A percentile compares a stretch with the other conserved stretches of the same genome.
Evolutionary conservation across 2,797 vertebrate species (phyloP).

Genomic region (Spizella passerina): DNA sequence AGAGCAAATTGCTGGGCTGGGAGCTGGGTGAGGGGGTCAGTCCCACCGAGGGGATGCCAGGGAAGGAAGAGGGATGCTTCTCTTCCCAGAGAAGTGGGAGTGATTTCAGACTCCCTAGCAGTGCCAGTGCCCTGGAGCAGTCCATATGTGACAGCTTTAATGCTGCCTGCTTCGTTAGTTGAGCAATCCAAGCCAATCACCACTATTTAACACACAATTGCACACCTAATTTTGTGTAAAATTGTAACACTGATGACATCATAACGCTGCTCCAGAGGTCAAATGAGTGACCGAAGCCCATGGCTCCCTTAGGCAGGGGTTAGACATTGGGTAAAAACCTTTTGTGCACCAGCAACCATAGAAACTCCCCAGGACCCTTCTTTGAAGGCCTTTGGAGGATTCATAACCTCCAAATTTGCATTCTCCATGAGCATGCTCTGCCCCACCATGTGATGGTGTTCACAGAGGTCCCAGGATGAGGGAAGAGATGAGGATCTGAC

Average conservation of each 20-base stretch:
- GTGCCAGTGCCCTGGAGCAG: conserved; percentile 46
- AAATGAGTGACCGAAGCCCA: not conserved
- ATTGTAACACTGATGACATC: conserved; percentile 76
- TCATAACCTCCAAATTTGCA: not conserved
- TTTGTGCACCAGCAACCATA: not conserved
- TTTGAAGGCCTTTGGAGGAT: not conserved
- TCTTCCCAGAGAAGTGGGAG: not conserved
- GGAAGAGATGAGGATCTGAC: too few relatives aligned
- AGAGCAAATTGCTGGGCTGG: not conserved
- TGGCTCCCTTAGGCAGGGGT: not conserved
- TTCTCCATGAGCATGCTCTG: rapidly evolving
- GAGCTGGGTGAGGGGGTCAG: not conserved
- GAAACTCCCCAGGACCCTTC: not conserved
- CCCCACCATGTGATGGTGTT: not conserved
- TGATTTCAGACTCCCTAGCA: not conserved
- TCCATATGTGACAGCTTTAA: conserved; percentile 65
- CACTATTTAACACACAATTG: conserved; percentile 79
- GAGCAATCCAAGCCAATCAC: conserved; percentile 48
- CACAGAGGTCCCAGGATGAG: too few relatives aligned
- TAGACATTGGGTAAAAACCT: not conserved
- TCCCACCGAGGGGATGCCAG: not conserved
- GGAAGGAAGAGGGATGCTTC: not conserved
- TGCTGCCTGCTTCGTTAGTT: conserved; percentile 69
- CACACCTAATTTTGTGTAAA: conserved; percentile 80
- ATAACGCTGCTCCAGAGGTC: conserved; percentile 47